These are phyloP conservation scores for Thamnophis sirtalis DNA, from an alignment of 2,113 vertebrate species.

Conservation along the genomic window DNA sequence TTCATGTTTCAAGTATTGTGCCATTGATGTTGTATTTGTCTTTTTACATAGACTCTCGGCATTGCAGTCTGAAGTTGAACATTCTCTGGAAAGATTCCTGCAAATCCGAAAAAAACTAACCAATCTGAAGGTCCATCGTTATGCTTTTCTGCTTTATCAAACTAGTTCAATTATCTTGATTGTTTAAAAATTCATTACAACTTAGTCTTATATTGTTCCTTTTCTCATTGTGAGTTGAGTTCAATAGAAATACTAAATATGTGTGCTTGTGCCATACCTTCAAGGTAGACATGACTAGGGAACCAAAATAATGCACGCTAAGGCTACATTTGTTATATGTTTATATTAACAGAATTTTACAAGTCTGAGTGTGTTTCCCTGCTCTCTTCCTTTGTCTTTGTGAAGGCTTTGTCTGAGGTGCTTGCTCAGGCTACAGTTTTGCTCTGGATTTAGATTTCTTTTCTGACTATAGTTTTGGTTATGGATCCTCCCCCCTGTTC, in stretches of 20 bases:
- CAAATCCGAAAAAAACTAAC: constrained; percentile 69
- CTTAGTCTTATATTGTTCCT: neutral
- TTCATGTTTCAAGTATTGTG: neutral
- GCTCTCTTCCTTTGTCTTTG: neutral
- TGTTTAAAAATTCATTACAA: neutral
- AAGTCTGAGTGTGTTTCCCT: neutral
- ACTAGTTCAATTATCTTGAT: too few species aligned
- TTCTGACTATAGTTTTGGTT: neutral
- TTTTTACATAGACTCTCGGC: constrained; percentile 65
- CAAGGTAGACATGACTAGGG: neutral
- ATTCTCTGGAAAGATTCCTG: constrained; percentile 67
- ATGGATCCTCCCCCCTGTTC: neutral
- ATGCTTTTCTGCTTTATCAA: neutral
- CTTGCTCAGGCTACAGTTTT: neutral
- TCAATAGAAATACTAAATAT: neutral
- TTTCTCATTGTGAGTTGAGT: neutral
- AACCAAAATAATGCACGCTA: neutral
- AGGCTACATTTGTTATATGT: neutral
- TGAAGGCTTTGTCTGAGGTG: neutral
- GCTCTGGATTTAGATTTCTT: neutral
- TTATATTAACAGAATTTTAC: neutral
- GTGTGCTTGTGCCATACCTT: neutral
- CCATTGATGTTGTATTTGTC: constrained; percentile 28
- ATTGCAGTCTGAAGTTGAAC: constrained; percentile 68
- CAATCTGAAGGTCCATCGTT: constrained; percentile 67